A percentile compares a stretch with the other conserved stretches of the same genome.
These are phyloP conservation scores for Magallana nippona DNA, from an alignment of 2,888 invertebrate species.

Conservation along the genomic window DNA sequence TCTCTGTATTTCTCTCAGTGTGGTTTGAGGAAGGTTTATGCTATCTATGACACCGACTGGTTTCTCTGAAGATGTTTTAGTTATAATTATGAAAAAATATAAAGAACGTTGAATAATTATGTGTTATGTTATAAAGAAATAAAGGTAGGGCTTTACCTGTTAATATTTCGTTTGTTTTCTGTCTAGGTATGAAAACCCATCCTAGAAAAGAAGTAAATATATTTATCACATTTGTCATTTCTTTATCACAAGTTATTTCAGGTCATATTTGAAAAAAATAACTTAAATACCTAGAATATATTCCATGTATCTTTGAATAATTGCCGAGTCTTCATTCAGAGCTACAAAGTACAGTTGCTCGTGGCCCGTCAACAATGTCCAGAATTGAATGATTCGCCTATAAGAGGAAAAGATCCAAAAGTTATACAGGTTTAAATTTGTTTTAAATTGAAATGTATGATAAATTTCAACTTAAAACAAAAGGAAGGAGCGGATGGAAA, in stretches of 20 bases:
- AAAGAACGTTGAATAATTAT: too few relatives aligned
- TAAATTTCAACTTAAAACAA: background rate
- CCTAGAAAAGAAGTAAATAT: background rate
- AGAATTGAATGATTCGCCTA: background rate
- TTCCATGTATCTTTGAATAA: background rate
- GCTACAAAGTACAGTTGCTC: slow-evolving; percentile 2
- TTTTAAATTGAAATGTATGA: background rate
- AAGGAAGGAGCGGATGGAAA: too few relatives aligned
- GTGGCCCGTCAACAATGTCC: background rate
- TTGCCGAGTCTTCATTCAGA: background rate
- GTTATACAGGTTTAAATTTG: too few relatives aligned
- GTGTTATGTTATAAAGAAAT: too few relatives aligned
- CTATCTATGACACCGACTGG: too few relatives aligned
- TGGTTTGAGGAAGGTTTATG: too few relatives aligned
- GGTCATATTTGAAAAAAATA: background rate
- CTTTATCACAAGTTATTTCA: background rate
- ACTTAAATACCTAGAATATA: background rate
- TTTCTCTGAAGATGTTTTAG: too few relatives aligned
- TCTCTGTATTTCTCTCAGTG: background rate
- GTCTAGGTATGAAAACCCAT: slow-evolving; percentile 1
- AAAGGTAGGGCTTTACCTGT: too few relatives aligned
- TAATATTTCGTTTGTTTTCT: background rate
- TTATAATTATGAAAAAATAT: too few relatives aligned
- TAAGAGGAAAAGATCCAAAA: background rate
- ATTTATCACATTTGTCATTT: background rate